Conservation (phyloP, 2,797 vertebrate genomes). For the Danio jaintianensis region DNA sequence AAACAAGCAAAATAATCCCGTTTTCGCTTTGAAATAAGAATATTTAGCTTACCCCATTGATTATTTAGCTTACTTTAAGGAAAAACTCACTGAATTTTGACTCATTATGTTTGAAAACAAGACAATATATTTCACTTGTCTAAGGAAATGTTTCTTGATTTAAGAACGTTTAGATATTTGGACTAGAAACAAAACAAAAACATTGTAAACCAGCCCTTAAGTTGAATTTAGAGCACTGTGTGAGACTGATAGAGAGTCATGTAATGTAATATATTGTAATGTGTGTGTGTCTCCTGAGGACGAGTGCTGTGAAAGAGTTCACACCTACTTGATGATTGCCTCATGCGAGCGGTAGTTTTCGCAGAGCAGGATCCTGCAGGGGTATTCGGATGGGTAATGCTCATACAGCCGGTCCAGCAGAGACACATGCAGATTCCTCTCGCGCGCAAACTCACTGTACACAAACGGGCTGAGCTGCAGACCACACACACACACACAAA, state of each 20-base stretch:
- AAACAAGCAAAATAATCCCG: too few species aligned
- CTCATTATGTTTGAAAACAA: too few species aligned
- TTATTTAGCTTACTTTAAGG: too few species aligned
- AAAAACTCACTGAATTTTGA: too few species aligned
- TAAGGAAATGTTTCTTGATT: too few species aligned
- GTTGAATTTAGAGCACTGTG: too few species aligned
- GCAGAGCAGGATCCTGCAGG: conserved; percentile 96
- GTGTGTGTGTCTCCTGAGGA: conserved; percentile 54
- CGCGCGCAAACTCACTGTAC: conserved; percentile 98
- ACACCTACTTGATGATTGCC: conserved; percentile 99
- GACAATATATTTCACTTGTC: too few species aligned
- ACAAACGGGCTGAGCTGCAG: conserved; percentile 97
- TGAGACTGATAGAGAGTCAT: neutral
- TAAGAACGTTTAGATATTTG: too few species aligned
- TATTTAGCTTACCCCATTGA: too few species aligned
- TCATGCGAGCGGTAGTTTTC: conserved; percentile 99
- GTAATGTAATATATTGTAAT: neutral
- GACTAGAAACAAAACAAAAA: too few species aligned
- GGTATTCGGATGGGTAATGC: conserved; percentile 96
- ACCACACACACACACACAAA: neutral
- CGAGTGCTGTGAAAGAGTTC: conserved; percentile 72
- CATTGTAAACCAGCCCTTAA: too few species aligned
- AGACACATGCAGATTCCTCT: conserved; percentile 96
- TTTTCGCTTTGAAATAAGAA: too few species aligned
- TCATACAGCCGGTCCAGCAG: conserved; percentile 97